Base-by-base conservation (phyloP, 2,888 invertebrate genomes). In the Epinotia ramella region DNA sequence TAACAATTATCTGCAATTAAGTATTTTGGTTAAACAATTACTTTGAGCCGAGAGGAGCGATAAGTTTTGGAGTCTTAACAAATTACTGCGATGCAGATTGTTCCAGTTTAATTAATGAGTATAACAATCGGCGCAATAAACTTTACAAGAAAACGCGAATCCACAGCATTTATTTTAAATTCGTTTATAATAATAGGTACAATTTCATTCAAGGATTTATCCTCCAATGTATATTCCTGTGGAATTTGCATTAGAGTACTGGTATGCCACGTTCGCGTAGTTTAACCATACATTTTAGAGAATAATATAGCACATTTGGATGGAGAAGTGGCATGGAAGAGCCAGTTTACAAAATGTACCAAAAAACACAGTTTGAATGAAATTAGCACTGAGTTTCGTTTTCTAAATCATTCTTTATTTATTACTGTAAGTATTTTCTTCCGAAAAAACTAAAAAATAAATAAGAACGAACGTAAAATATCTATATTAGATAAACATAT, bases 21-120 rank as follows among this genome's bases (percentile, higher is more conserved):
- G 80, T 83, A 80, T 82, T 88, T 87, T 86, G 82, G 84, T 83
- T 82, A 85, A 88, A 88, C 89, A 91, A 91, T 91, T 91, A 91
- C 86, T 90, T 89, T 88, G 76, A 77, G 78, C 78, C 80, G 82
- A 87, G 82, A 81, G 77, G 68, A 79, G 85, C 80, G 79, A 88
- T 90, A 89, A 88, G 79, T 89, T 84, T 77, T 81, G 75, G 78
- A 71, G 78, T 77, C 75, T 73, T 77, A 78, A 81, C 78, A 80
- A 81, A 82, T 83, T 80, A 77, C 77, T 73, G 59, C 73, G 76
- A 78, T 78, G 80, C 79, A 80, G 77, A 79, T 77, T 80, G 79
- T 81, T 83, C 82, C 84, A 82, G 81, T 84, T 85, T 85, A 86
- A 85, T 86, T 87, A 84, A 82, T 80, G 77, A 80, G 81, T 78